Conservation (phyloP, 2,113 vertebrate genomes). For the Sminthopsis crassicaudata region DNA sequence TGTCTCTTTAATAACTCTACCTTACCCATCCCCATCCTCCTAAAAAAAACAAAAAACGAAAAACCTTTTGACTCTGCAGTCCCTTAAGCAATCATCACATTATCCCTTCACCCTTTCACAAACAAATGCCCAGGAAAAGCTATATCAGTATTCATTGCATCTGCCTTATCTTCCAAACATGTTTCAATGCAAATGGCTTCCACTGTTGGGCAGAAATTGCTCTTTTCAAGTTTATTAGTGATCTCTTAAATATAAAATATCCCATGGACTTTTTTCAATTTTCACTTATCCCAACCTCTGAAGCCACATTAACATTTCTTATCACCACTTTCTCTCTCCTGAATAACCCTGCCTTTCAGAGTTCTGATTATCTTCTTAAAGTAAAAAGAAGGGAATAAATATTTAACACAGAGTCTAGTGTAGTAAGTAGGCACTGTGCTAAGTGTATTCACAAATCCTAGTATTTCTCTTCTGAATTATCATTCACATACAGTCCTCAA, state of each 20-base stretch:
- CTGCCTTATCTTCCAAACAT: background rate
- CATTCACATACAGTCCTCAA: background rate
- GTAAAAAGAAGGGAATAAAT: background rate
- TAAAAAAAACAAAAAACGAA: background rate
- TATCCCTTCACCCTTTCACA: background rate
- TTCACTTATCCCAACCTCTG: background rate
- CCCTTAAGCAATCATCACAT: background rate
- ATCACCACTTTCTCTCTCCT: background rate
- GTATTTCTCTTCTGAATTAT: background rate
- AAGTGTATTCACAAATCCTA: background rate
- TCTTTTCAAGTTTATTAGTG: background rate
- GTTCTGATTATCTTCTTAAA: background rate
- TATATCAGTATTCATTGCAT: background rate
- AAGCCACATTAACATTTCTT: background rate
- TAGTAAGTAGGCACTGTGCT: background rate
- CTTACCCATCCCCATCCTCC: background rate
- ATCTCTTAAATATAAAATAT: background rate
- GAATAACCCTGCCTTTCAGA: background rate
- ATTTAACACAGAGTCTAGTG: background rate
- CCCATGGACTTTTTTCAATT: no score
- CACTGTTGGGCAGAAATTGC: background rate
- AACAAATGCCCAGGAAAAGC: background rate
- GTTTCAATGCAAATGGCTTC: background rate
- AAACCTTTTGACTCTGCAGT: background rate
- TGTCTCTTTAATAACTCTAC: background rate